These are phyloP conservation scores for Drosophila nebulosa DNA, from an alignment of 1,140 invertebrate species.

Conservation along the genomic window DNA sequence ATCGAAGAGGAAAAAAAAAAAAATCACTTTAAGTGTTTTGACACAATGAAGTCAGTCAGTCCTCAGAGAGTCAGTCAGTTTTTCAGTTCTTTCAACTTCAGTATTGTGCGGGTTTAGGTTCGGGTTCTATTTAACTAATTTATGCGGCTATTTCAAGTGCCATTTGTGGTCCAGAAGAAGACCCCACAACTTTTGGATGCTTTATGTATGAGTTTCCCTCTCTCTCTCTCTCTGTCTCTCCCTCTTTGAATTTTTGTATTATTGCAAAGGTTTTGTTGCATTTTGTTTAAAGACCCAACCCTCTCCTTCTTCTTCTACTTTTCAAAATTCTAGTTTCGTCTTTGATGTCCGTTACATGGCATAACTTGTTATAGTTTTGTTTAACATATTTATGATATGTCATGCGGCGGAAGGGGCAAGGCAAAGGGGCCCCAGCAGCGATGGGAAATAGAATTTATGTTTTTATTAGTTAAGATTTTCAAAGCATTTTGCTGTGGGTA, in stretches of 20 bases:
- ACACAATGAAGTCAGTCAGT: constrained; percentile 27
- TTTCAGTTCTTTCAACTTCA: neutral
- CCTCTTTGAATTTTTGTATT: constrained; percentile 2
- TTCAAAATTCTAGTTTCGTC: neutral
- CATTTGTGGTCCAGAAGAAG: constrained; percentile 12
- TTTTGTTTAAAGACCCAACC: constrained; percentile 7
- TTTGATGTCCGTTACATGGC: constrained; percentile 6
- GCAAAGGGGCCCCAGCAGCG: neutral
- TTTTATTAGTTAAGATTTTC: constrained; percentile 16
- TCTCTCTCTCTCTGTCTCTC: neutral
- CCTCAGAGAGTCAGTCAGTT: neutral
- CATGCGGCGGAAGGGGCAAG: neutral
- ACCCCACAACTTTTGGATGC: constrained; percentile 14
- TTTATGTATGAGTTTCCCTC: neutral
- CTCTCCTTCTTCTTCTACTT: neutral
- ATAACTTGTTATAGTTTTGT: constrained; percentile 22
- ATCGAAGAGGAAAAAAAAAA: neutral
- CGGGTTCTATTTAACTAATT: constrained; percentile 21
- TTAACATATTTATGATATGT: constrained; percentile 17
- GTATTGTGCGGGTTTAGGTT: constrained; percentile 1
- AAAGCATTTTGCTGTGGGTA: constrained; percentile 12
- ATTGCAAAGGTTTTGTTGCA: constrained; percentile 29
- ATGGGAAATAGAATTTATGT: constrained; percentile 14
- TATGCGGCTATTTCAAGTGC: constrained; percentile 22
- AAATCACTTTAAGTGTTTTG: constrained; percentile 26